Base-by-base conservation (phyloP, 2,113 vertebrate species). In the Chiloscyllium plagiosum region DNA sequence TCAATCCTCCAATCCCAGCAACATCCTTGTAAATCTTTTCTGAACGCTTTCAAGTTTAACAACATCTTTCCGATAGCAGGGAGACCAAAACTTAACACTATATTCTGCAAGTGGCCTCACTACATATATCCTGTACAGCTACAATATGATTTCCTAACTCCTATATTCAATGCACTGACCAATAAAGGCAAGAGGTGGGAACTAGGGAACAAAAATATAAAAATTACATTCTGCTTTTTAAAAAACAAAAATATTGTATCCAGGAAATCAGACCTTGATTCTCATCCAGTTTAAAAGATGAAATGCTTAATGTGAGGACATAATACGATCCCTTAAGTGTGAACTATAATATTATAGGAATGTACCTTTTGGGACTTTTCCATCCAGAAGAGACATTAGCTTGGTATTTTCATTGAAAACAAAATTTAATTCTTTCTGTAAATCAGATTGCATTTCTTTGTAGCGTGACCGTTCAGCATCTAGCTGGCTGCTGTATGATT, bases 311-410 rank as follows among this genome's bases (percentile, higher is more conserved):
- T 83, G 37, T 42, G 4, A 83, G 5, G 42, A 37, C 17, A 83
- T 5, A 83, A 83, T 56, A 26, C 50, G n/a, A 19, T 89, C 66
- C 56, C 65, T 7, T 89, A 65, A 70, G 17, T 69, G n/a, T 4
- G 65, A 90, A 65, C 1, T 42, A 80, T 8, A 12, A 66, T 47
- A 96, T 68, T 66, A 69, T 61, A 87, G 42, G 29, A 50, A 20
- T 96, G 97, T 97, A 99, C 99, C 98, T 98, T 98, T 98, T 37
- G 99, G 98, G 96, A 98, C 97, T 97, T 98, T 99, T 69, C 98
- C 98, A 70, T 99, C 98, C 52, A 99, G 95, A 87, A 99, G 96
- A 4, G 97, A 96, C 0, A 96, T 98, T 12, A 99, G 97, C 89
- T 98, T 98, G n/a, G 97, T 96, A 96, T 99, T 99, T 97, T 99